Base-by-base conservation (phyloP, 1,140 invertebrate species). In the Listronotus oregonensis region DNA sequence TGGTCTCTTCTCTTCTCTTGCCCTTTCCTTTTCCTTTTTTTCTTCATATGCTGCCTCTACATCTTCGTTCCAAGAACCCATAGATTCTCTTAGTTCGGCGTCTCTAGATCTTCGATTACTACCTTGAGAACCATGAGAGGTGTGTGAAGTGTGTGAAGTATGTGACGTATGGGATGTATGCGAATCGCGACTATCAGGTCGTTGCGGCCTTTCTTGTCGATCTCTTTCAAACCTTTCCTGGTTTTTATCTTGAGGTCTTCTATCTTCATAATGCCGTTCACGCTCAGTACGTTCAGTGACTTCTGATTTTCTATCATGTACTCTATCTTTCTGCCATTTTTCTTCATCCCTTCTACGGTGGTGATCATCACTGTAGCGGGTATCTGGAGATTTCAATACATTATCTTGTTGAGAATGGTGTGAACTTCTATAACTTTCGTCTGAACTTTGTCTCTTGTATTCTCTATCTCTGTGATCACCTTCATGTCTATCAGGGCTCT, bases 111-210 rank as follows among this genome's bases (percentile, higher is more conserved):
- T 78, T 54, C 84, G 80, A 43, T 58, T 65, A 21, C 54, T 58
- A n/a, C 63, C 55, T 32, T 65, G 63, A 27, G 63, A 65, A 8
- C 63, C 55, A 52, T 65, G 63, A n/a, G 63, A 65, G 17, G 54
- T 58, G 49, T 61, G 58, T 0, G 85, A 85, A 50, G 85, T 84
- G 32, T 84, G 76, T 9, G 63, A 65, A 18, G 63, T 65, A 51
- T 61, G 58, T 0, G 85, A 85, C 47, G 85, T 84, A 34, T 84
- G 76, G 0, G 84, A 85, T 1, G 83, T 75, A 31, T 83, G 78
- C 67, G 83, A 82, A 65, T 84, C 83, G 11, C 84, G 81, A 46
- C 85, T 85, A 69, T 87, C 86, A 1, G 85, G 85, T 62, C 84
- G 77, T n/a, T 83, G 82, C 0, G 85, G 85, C 8, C 83, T 79